phyloP scores from a whole-genome alignment of 2,888 invertebrate species.

The Caenorhabditis angaria region DNA sequence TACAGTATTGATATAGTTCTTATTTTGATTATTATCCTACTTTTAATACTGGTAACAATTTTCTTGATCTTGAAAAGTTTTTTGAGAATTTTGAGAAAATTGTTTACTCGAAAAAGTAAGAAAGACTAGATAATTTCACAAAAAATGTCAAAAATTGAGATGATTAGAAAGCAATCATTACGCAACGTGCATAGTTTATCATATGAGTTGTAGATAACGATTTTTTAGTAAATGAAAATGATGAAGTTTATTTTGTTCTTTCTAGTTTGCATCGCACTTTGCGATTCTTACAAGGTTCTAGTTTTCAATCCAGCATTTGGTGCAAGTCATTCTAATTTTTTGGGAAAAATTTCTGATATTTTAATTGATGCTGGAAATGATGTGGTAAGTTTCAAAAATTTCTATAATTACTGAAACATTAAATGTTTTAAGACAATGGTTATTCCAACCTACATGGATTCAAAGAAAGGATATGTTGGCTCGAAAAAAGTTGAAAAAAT shows the following conservation, averaged over 20 bases:
- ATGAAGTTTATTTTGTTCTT: background rate
- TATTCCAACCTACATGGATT: slow-evolving; percentile 20
- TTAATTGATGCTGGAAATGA: slow-evolving; percentile 44
- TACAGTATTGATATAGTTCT: background rate
- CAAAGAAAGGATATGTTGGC: slow-evolving; percentile 25
- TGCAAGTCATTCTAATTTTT: slow-evolving; percentile 43
- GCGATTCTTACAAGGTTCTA: slow-evolving; percentile 35
- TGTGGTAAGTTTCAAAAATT: slow-evolving; percentile 30
- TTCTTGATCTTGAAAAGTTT: too few species aligned
- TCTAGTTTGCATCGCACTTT: background rate
- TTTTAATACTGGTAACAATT: too few species aligned
- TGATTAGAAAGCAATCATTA: too few species aligned
- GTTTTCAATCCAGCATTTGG: slow-evolving; percentile 46
- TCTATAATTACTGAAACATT: background rate
- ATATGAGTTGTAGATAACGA: background rate
- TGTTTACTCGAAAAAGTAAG: too few species aligned
- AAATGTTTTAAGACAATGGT: slow-evolving; percentile 26
- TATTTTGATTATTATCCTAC: background rate
- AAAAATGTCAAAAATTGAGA: too few species aligned
- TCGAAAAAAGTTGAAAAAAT: slow-evolving; percentile 35
- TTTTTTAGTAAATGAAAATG: background rate
- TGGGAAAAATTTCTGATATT: slow-evolving; percentile 46
- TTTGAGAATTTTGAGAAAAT: too few species aligned
- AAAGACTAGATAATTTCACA: too few species aligned
- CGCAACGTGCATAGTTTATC: too few species aligned